Base-by-base conservation (phyloP, 35 echinoderm and acorn worm genomes). In the Diadema setosum region DNA sequence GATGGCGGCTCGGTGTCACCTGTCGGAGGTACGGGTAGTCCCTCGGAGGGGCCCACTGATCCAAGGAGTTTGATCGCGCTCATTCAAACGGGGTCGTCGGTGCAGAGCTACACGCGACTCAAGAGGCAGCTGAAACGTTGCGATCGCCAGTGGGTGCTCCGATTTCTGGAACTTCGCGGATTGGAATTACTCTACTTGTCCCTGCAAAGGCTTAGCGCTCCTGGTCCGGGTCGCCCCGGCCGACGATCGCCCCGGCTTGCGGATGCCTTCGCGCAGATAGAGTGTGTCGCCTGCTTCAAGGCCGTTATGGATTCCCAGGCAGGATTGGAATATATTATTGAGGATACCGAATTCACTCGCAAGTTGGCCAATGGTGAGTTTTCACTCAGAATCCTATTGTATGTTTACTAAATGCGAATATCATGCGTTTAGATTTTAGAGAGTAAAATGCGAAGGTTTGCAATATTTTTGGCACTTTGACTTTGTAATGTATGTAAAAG, bases 291-390 rank as follows among this genome's bases (percentile, higher is more conserved):
- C 45, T 90, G 92, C 36, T 46, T 94, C 15, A 94, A 90, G 73
- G 87, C 92, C 35, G 87, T 94, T 34, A 94, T 94, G 92, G 88
- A 94, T 60, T 90, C 87, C 7, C 87, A 80, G 45, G 87, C 49
- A 2, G 92, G 92, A 46, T 80, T 94, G 92, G 92, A 94, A 70
- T 94, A 90, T 85, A 89, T 94, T 25, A 94, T 94, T 60, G 92
- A 94, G 12, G 86, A 94, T 81, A 56, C 81, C 36, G 92, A 94
- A 74, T 94, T 85, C 46, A 84, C 81, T 11, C 87, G 86, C 41
- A 94, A 94, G 57, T 81, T 94, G 57, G 92, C 92, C 65, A 94
- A 88, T 85, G 92, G 92, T 94, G 63, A 94, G 92, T 80, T 21
- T n/a, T n/a, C n/a, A n/a, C n/a, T n/a, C n/a, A n/a, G n/a, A n/a